Evolutionary conservation across 35 echinoderm and acorn worm genomes (phyloP).

Genomic region (Anneissia japonica): DNA sequence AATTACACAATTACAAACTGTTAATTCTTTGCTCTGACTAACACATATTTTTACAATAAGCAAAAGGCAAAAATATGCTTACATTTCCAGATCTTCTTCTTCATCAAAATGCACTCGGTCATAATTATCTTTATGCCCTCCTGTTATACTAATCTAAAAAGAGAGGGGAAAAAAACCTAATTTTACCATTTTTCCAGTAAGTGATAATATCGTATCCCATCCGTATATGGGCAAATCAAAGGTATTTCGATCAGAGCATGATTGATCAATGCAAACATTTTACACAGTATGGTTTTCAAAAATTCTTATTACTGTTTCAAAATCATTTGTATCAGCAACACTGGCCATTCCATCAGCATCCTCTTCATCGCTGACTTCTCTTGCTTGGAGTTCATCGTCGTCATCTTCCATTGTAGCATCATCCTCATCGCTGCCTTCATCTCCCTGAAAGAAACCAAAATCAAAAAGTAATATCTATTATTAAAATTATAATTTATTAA

Average conservation of each 20-base stretch:
- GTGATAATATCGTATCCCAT: no score
- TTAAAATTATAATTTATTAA: no score
- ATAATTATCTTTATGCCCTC: slow-evolving; percentile 68
- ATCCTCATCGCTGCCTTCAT: slow-evolving; percentile 39
- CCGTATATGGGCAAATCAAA: no score
- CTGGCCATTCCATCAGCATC: slow-evolving; percentile 33
- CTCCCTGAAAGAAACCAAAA: background rate
- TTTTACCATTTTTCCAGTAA: no score
- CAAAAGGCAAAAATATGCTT: no score
- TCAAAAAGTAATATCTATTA: no score
- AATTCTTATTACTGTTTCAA: slow-evolving; percentile 56
- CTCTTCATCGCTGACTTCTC: slow-evolving; percentile 32
- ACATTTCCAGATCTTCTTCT: slow-evolving; percentile 71
- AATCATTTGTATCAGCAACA: slow-evolving; percentile 53
- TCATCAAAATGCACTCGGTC: slow-evolving; percentile 72
- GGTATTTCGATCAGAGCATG: no score
- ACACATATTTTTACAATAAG: no score
- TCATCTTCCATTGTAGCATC: slow-evolving; percentile 48
- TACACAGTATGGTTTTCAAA: no score
- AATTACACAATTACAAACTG: no score
- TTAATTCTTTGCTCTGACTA: no score
- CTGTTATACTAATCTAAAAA: slow-evolving; percentile 64
- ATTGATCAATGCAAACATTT: no score
- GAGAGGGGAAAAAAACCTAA: background rate
- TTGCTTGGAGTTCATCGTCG: slow-evolving; percentile 19